These are phyloP conservation scores for Elysia chlorotica DNA, from an alignment of 1,140 invertebrate genomes.

Conservation along the genomic window DNA sequence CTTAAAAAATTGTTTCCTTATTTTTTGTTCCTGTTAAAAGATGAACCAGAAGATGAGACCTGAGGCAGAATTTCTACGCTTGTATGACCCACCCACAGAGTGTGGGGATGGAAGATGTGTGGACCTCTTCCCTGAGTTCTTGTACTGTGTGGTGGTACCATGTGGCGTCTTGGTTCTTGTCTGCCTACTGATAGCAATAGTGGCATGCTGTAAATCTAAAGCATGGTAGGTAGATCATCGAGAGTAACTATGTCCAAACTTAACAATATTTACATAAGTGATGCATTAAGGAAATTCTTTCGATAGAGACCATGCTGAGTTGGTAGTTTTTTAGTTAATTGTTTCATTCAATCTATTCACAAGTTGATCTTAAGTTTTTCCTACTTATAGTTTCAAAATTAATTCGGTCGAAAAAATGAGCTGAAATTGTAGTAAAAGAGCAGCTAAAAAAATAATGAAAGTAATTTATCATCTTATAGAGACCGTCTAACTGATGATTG, in stretches of 20 bases:
- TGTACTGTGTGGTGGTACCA: slow-evolving; percentile 31
- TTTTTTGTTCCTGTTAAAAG: not conserved
- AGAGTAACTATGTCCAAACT: slow-evolving; percentile 8
- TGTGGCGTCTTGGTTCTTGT: slow-evolving; percentile 19
- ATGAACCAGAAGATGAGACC: not conserved
- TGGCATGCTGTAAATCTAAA: slow-evolving; percentile 33
- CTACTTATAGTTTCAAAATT: too few species aligned
- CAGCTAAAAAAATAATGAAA: too few species aligned
- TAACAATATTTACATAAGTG: not conserved
- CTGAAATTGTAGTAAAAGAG: too few species aligned
- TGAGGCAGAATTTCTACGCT: not conserved
- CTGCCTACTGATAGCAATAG: slow-evolving; percentile 22
- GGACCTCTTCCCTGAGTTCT: slow-evolving; percentile 33
- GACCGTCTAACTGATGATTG: too few species aligned
- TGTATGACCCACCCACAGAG: slow-evolving; percentile 15
- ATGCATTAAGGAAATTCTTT: not conserved
- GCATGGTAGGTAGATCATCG: slow-evolving; percentile 17
- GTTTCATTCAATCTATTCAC: too few species aligned
- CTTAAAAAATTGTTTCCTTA: not conserved
- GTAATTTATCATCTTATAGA: too few species aligned
- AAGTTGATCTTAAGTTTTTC: too few species aligned
- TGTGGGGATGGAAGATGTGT: slow-evolving; percentile 30
- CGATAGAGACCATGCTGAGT: not conserved
- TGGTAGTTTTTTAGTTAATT: not conserved
- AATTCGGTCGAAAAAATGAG: too few species aligned